Base-by-base conservation (phyloP, 2,888 invertebrate species). In the Laspeyria flexula region DNA sequence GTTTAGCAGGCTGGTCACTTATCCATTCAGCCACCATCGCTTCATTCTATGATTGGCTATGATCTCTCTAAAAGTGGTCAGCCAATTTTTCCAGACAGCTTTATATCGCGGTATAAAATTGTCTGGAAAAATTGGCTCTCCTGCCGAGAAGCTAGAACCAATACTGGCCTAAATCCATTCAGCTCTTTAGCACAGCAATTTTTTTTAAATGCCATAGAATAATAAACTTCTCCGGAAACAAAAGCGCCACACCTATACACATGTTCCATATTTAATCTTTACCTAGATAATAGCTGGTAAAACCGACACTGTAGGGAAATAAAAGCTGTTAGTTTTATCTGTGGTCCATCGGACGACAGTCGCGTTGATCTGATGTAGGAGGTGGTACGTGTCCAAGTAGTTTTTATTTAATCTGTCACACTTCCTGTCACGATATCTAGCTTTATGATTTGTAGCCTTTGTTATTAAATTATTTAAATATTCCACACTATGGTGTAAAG, bases 401-500 rank as follows among this genome's bases (percentile, higher is more conserved):
- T 55, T 69, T 65, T 55, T 66, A 53, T 67, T 58, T 73, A 64
- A 75, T 73, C 72, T 73, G 59, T 65, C 54, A 64, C 79, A 78
- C 79, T 79, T 79, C 77, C 78, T 77, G 75, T 78, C 70, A 51
- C 29, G 25, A 44, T 59, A 46, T 63, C 58, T 60, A 52, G 55
- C 54, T 45, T 49, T 54, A 54, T 60, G 63, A 53, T 55, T 55
- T 44, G 44, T 41, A 29, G 23, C 9, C 41, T 60, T 60, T 56
- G 33, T 31, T 4, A 11, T 30, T 13, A 25, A 3, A 25, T n/a
- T 3, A 6, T 33, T 10, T 29, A 13, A 38, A 38, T 38, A 38
- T 38, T 38, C n/a, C 38, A 25, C 1, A 37, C n/a, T 37, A 16
- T 18, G n/a, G n/a, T n/a, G n/a, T 16, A 35, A 16, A 16, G 16